Conservation (phyloP, 2,113 vertebrate species). For the Chitala chitala region DNA sequence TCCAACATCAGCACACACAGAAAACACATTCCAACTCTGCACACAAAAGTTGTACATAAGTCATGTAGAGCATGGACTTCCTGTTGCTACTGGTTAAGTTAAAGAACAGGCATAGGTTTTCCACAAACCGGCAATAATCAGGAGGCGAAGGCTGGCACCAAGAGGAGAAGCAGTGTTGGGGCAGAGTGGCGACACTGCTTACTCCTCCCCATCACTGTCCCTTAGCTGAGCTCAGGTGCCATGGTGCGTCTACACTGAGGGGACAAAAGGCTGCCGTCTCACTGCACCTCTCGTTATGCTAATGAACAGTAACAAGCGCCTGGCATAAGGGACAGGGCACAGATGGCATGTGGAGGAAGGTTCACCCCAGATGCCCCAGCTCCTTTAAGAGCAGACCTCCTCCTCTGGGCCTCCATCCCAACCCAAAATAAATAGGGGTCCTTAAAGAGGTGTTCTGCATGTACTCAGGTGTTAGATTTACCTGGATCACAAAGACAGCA, state of each 20-base stretch:
- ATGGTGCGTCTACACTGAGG: not conserved
- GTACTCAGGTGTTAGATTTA: not conserved
- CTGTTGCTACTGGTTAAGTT: too few species aligned
- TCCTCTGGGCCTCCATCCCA: too few species aligned
- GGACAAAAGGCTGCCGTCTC: not conserved
- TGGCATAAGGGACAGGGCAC: too few species aligned
- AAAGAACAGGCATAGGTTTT: too few species aligned
- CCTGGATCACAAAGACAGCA: not conserved
- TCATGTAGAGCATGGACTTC: too few species aligned
- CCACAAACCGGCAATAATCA: too few species aligned
- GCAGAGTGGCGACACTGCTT: not conserved
- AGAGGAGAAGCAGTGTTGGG: too few species aligned
- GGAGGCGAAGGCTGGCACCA: too few species aligned
- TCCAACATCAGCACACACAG: not conserved
- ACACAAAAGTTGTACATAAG: not conserved
- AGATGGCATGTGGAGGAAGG: not conserved
- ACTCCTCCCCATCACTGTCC: not conserved
- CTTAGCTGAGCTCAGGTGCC: not conserved
- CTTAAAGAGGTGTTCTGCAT: too few species aligned
- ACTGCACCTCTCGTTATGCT: not conserved
- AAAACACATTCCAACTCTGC: not conserved
- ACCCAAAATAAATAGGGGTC: not conserved
- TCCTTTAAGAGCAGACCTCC: too few species aligned
- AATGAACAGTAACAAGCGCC: not conserved
- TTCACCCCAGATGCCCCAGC: too few species aligned